A percentile compares a stretch with the other conserved stretches of the same genome.
Evolutionary conservation across 2,113 vertebrate genomes (phyloP).

Genomic region (Hirundichthys speculiger): DNA sequence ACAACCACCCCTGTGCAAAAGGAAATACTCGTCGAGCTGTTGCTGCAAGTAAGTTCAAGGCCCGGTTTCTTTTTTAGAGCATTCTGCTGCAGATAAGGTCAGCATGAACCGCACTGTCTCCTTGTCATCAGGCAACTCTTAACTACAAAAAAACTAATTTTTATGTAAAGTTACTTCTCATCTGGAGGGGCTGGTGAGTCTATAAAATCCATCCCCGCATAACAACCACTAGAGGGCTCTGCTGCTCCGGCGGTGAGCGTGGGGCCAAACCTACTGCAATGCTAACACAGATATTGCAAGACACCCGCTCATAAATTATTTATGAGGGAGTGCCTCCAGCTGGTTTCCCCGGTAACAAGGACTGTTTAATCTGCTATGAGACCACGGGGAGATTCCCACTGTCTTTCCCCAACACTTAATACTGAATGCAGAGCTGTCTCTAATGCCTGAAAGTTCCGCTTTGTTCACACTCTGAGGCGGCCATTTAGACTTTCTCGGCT

Average conservation of each 20-base stretch:
- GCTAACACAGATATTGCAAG: conserved; percentile 55
- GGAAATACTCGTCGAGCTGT: conserved; percentile 17
- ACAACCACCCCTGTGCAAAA: conserved; percentile 33
- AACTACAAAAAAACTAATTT: conserved; percentile 1
- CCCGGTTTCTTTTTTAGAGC: not conserved
- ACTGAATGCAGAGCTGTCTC: conserved; percentile 46
- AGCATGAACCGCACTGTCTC: not conserved
- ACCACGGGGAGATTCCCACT: conserved; percentile 70
- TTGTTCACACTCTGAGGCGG: conserved; percentile 38
- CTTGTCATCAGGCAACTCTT: not conserved
- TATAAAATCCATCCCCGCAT: not conserved
- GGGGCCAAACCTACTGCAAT: conserved; percentile 59
- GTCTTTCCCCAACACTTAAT: conserved; percentile 38
- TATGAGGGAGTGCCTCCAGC: conserved; percentile 67
- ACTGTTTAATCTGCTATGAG: conserved; percentile 54
- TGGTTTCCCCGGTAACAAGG: conserved; percentile 66
- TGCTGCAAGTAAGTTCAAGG: conserved; percentile 16
- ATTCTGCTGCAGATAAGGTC: not conserved
- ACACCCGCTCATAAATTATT: conserved; percentile 68
- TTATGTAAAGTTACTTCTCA: conserved; percentile 8
- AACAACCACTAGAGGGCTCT: conserved; percentile 72
- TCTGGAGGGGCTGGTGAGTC: conserved; percentile 1
- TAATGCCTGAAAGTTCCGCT: conserved; percentile 46
- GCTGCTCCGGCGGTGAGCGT: conserved; percentile 25
- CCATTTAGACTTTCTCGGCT: conserved; percentile 6